These are phyloP conservation scores for Amniataba percoides DNA, from an alignment of 2,797 vertebrate genomes.

Conservation along the genomic window DNA sequence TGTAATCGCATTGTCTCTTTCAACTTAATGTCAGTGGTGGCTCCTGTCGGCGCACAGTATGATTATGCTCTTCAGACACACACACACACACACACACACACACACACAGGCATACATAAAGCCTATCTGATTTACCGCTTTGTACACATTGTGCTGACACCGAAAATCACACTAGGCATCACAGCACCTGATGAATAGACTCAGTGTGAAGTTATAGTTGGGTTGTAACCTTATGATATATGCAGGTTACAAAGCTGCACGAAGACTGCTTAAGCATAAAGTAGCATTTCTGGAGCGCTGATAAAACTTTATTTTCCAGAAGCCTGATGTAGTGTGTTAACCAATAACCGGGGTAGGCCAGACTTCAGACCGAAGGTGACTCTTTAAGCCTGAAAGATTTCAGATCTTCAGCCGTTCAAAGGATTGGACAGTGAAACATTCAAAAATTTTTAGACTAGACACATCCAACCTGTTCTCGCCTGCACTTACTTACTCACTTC, in stretches of 20 bases:
- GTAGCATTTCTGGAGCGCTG: slow-evolving; percentile 53
- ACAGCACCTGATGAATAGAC: slow-evolving; percentile 79
- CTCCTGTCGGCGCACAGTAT: slow-evolving; percentile 31
- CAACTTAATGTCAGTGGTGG: slow-evolving; percentile 53
- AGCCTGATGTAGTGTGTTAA: slow-evolving; percentile 19
- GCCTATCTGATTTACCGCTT: slow-evolving; percentile 74
- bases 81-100: slow-evolving; percentile 8
- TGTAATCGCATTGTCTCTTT: slow-evolving; percentile 63
- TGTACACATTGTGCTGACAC: slow-evolving; percentile 79
- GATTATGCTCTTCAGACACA: slow-evolving; percentile 39
- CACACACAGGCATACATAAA: slow-evolving; percentile 44
- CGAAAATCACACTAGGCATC: slow-evolving; percentile 77
- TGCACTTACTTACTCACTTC: not conserved
- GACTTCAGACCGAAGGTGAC: not conserved
- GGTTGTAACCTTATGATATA: slow-evolving; percentile 76
- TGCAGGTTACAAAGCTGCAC: slow-evolving; percentile 65
- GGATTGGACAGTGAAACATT: not conserved
- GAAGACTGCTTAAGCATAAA: slow-evolving; percentile 64
- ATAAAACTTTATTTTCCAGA: slow-evolving; percentile 54
- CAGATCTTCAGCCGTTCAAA: not conserved
- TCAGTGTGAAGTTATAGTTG: slow-evolving; percentile 68
- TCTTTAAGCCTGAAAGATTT: not conserved
- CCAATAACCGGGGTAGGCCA: not conserved
- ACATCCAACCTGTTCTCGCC: not conserved
- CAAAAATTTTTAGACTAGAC: not conserved